Evolutionary conservation across 1,140 invertebrate genomes (phyloP), one percentile per base, ranked within the genome.

Genomic region (Lycorma delicatula): DNA sequence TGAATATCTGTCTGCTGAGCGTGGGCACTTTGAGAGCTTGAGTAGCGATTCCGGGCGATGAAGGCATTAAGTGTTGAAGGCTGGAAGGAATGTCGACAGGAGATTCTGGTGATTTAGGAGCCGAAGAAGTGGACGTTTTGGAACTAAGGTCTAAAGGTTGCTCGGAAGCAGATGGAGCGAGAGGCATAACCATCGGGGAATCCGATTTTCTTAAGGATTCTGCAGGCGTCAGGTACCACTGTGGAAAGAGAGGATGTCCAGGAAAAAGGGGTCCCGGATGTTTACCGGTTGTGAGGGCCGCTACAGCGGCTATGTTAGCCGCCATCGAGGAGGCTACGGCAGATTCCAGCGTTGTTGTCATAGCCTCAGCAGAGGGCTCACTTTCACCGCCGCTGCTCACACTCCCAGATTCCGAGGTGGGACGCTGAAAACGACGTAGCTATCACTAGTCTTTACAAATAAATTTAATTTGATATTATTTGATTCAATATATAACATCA

Each of bases 61-160:
- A 50, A 18, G 46, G 56, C 4, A 50, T 23, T 3, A 55, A 25
- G 22, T 44, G 54, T 46, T 55, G 54, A 9, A 54, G 46, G 25
- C 22, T 20, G 27, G 58, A 44, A 5, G 65, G 25, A 20, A 53
- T 36, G 47, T 56, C 34, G 16, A 27, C 57, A 27, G 54, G 44
- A 41, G 57, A 50, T 48, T 54, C 51, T 23, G 54, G 47, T 28
- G 56, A 49, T 44, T 53, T 61, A 29, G 54, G 50, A 34, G 51
- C 46, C 34, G 55, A 70, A 68, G 70, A 68, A 7, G 70, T 68
- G 0, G 72, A 72, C 16, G 60, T 56, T 69, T 87, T 86, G 64
- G 84, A 82, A 74, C 86, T 88, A 65, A 90, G 80, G 76, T 89
- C 87, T 61, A 89, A 77, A 22, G 87, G 87, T 72, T 86, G 83